Base-by-base conservation (phyloP, 2,113 vertebrate species). In the Sclerurus mexicanus region DNA sequence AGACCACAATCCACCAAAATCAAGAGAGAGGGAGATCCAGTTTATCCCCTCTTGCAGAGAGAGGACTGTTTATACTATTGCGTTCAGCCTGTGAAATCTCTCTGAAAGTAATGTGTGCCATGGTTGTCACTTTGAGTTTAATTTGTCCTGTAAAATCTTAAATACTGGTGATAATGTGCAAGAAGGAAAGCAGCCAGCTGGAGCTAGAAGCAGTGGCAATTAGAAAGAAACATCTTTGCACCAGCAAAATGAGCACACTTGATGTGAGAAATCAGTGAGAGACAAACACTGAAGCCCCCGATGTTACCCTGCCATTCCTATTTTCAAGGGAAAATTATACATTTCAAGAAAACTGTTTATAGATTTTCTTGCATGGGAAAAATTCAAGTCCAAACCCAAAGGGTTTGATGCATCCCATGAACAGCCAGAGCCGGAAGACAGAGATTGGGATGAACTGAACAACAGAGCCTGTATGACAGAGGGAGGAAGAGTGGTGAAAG, bases 91-190 rank as follows among this genome's bases (percentile, higher is more conserved):
- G 60, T n/a, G n/a, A 8, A 88, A 44, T 81, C 53, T 40, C 33
- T 88, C 80, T 78, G 76, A 84, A 86, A 91, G 79, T 71, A 81
- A 33, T 4, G 47, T 64, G 44, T 90, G 68, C 53, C 77, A 87
- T 74, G 93, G 74, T 81, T 75, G 72, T 69, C 79, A 84, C 85
- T 64, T 28, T 9, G 33, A 42, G 64, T 90, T 79, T 80, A 86
- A 95, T 91, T 77, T 86, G 92, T 88, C 79, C 85, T 80, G 68
- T 28, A 88, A 89, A 97, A 74, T 82, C 76, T 86, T 94, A 95
- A 96, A 94, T 81, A 92, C 64, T 75, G 28, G 60, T 89, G 68
- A 89, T 89, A 92, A 96, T 68, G 76, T 84, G 49, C n/a, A 87
- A 72, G 52, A 90, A 82, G 76, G 73, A 93, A 72, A 86, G 64